Evolutionary conservation across 2,797 vertebrate genomes (phyloP).

Genomic region (Rhabdomys pumilio): DNA sequence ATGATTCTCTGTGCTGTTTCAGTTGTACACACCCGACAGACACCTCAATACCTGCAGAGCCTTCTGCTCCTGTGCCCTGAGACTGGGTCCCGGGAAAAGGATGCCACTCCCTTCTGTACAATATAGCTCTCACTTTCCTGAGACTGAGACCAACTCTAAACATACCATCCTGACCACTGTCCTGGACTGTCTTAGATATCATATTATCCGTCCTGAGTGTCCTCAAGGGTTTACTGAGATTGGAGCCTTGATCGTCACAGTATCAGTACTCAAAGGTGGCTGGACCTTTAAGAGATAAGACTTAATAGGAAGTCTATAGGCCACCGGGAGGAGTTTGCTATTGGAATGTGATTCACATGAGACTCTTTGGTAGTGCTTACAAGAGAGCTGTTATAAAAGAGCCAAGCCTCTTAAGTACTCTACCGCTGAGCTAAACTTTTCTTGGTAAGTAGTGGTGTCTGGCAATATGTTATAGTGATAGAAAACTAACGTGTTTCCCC

Average conservation of each 20-base stretch:
- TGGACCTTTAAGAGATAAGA: neutral
- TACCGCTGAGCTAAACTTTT: neutral
- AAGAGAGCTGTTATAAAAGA: neutral
- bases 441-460: neutral
- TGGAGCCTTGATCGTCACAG: neutral
- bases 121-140: neutral
- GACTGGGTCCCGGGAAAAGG: too few relatives aligned
- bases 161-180: accelerated
- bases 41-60: neutral
- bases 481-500: neutral
- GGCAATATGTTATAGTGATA: neutral
- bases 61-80: neutral
- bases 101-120: neutral
- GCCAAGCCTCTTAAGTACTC: neutral
- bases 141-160: neutral
- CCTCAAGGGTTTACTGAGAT: neutral
- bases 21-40: accelerated
- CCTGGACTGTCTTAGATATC: neutral
- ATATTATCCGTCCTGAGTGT: neutral
- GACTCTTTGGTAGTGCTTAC: neutral
- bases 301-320: neutral
- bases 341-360: neutral
- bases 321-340: neutral
- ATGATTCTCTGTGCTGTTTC: accelerated
- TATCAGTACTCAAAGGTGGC: neutral